Evolutionary conservation across 1,140 invertebrate species (phyloP), one percentile per base, ranked within the genome.

Genomic region (Orussus abietinus): DNA sequence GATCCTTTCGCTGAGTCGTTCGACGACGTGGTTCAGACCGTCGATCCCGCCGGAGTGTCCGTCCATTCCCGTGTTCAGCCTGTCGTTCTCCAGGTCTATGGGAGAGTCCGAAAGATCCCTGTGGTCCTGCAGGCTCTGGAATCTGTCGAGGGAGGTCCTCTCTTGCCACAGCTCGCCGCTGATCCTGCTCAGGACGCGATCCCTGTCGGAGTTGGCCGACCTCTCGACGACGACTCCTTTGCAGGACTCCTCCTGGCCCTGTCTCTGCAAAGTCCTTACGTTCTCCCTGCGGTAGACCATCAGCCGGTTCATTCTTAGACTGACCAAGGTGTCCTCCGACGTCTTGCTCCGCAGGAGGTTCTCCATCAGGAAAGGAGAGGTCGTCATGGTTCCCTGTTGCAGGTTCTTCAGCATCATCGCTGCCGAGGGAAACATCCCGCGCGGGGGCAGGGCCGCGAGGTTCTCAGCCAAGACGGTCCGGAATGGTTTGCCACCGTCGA

Each of bases 361-460:
- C 53, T 78, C 76, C 64, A 78, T 74, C 10, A 77, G 57, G 47
- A 78, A 78, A 5, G 73, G 71, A 5, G 72, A 71, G 51, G 72
- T 67, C 35, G 63, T 59, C 66, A 68, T 69, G 36, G 64, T 59
- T 51, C 69, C 65, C 48, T 72, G 71, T 40, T 71, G 66, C 43
- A 72, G 48, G 51, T 72, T 72, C 49, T 73, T 71, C 46, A 72
- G 54, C 69, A 72, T 74, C 53, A 69, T 63, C 51, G 69, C 69
- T 46, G 70, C 60, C 11, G 66, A 62, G 51, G 71, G 68, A 47
- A 69, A 69, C 68, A 71, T 68, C 34, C 17, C 34, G 21, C 34
- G n/a, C n/a, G n/a, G n/a, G n/a, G n/a, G n/a, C n/a, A n/a, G n/a
- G n/a, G n/a, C n/a, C n/a, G n/a, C n/a, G n/a, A n/a, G n/a, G n/a